Base-by-base conservation (phyloP, 2,113 vertebrate species). In the Sinocyclocheilus rhinocerous region DNA sequence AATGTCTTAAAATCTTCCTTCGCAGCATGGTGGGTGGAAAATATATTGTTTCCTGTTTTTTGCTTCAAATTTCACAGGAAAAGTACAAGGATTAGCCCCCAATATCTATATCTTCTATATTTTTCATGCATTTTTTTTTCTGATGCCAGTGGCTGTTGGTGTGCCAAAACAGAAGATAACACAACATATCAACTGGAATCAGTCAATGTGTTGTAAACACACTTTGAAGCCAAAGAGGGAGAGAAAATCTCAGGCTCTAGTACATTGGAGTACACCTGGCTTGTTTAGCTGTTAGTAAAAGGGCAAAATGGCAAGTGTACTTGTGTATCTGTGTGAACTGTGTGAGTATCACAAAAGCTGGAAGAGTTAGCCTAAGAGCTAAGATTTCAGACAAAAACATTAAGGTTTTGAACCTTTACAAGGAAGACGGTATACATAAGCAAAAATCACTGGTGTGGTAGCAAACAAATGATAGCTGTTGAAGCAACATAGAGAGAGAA, bases 21-120 rank as follows among this genome's bases (percentile, higher is more conserved):
- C 77, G 75, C 80, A 33, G 52, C 87, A 63, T 55, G 20, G 36
- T 77, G 79, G 78, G 86, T 85, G 89, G 83, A 48, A 83, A 78
- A 45, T 39, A 48, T 55, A 83, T 85, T 84, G 33, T 86, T 75
- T 83, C 39, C n/a, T 79, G 82, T 67, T 85, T 61, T 86, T 89
- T 86, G 75, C 83, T 86, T 85, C 88, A 90, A 91, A 88, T 87
- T 90, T 87, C 83, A 86, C 76, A 78, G 59, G 59, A 86, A 72
- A 84, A 84, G 65, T 33, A 83, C 29, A 13, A 52, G 77, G 81
- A 84, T 90, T 88, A 85, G 77, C 45, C 59, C 42, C 50, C 36
- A 73, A 76, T 65, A 84, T 69, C 29, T 80, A 61, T 61, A n/a
- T 70, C 61, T 33, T 22, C 11, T 61, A n/a, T 42, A 39, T 39